Base-by-base conservation (phyloP, 2,113 vertebrate genomes). In the Ibidorhyncha struthersii region DNA sequence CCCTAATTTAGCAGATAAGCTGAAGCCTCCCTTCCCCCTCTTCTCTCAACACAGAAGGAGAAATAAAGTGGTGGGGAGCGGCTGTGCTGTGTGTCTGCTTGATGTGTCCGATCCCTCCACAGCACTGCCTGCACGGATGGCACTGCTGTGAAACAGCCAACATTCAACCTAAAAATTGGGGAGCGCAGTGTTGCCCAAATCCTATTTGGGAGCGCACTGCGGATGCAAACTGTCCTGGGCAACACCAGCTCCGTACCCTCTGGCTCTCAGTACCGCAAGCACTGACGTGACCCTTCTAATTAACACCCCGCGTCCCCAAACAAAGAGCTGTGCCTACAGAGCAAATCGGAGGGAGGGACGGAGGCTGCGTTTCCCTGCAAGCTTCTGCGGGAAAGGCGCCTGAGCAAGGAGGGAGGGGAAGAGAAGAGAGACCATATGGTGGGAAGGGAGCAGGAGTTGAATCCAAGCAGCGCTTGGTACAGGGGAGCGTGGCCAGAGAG, bases 1-100 rank as follows among this genome's bases (percentile, higher is more conserved):
- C 63, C 82, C 92, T 95, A 88, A 93, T 95, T 94, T 55, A 92
- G 90, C 72, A 74, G 76, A 59, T 94, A 74, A 5, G 67, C 72
- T 78, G 92, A 78, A 81, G 61, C 69, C 50, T 92, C 79, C 85
- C 81, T 96, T 84, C 38, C 72, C 81, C 63, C 79, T 91, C 27
- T 50, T 26, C 36, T 73, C 72, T 63, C 0, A 6, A 49, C 2
- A 14, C 59, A 86, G 71, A 36, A 84, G 56, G 66, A 93, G 82
- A 80, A 83, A 67, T 50, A 3, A 62, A 77, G 50, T 55, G 59
- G 18, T 43, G 71, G 53, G 41, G 58, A 81, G 34, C 1, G 6
- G 41, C 36, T 18, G 47, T 52, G 67, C 74, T 29, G 40, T 3
- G 12, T 23, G 45, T 15, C 81, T 0, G 0, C 40, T 86, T 0